Base-by-base conservation (phyloP, 1,140 invertebrate genomes). In the Ganaspis sp. region DNA sequence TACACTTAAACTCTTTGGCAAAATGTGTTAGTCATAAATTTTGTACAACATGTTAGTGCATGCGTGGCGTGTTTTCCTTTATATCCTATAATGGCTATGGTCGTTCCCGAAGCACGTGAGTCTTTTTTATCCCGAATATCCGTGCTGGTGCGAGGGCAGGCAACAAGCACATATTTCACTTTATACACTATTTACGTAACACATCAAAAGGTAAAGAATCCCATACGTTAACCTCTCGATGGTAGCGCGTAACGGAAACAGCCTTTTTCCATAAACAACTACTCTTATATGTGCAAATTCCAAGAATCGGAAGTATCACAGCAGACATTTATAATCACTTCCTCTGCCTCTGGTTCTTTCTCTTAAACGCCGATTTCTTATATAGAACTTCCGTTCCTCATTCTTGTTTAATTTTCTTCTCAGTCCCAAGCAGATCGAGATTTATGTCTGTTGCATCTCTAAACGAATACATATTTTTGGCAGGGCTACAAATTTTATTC, bases 191-290 rank as follows among this genome's bases (percentile, higher is more conserved):
- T 64, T 64, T 64, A 29, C 58, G 58, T 34, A 64, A 64, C 58
- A 64, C 58, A 49, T 49, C 45, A 49, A 49, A 49, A 49, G 45
- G 58, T 64, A 64, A 34, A 64, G 58, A 34, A 26, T 64, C 26
- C 12, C 23, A 64, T 64, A 64, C 58, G 23, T 64, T 64, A 64
- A 29, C 58, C 58, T 64, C 58, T 64, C 12, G 58, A 64, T 64
- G 58, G 58, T 34, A 64, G 23, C 12, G 58, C 23, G 23, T 29
- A 64, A 64, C 58, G 58, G 58, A 64, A 64, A 64, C 58, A 64
- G 58, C 23, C 58, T 64, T 64, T 64, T 64, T 64, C 58, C 58
- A 64, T 64, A 64, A 64, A 64, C 58, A 64, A 64, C 23, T 34
- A n/a, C 29, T 64, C 54, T 58, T 58, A 58, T 64, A 64, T 64